Base-by-base conservation (phyloP, 2,113 vertebrate species). In the Cyanoramphus novaezelandiae region DNA sequence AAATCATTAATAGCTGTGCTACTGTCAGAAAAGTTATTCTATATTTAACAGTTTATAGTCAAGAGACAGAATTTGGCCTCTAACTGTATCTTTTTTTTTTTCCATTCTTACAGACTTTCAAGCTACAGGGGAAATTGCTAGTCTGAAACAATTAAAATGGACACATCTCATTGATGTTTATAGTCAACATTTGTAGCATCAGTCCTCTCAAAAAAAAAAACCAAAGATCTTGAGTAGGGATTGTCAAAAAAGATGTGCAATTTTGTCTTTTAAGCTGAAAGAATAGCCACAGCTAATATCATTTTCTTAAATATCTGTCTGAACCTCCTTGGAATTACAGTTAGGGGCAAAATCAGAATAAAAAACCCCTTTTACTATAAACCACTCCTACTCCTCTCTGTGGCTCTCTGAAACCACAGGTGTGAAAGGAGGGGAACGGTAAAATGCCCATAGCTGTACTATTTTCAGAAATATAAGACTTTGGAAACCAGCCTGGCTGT, bases 81-180 rank as follows among this genome's bases (percentile, higher is more conserved):
- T 81, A 82, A 76, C 53, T 55, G 16, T 27, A 31, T 57, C 39
- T 39, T 41, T 41, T 44, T 59, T 60, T 67, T 64, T 67, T 60
- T 71, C 5, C 18, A 17, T 9, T 83, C 35, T 60, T 47, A 65
- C 52, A 88, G 57, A 74, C 64, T 39, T 90, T 78, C 55, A 84
- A 52, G 78, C 60, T 86, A 49, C 10, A 46, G 50, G 39, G 43
- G 46, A 92, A 88, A 86, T 50, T 71, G 24, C 10, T 63, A 50
- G 14, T 68, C 68, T 86, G 74, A 81, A 92, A 68, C 39, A 71
- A 92, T 95, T 93, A 84, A 88, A 92, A 86, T 59, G 29, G 71
- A 67, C 46, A 52, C 12, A 44, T 63, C 31, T 41, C 29, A 60
- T 92, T 78, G 63, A 75, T 79, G 57, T 14, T 88, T 92, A 82